Evolutionary conservation across 1,140 invertebrate species (phyloP), one percentile per base, ranked within the genome.

Genomic region (Dinothrombium tinctorium): DNA sequence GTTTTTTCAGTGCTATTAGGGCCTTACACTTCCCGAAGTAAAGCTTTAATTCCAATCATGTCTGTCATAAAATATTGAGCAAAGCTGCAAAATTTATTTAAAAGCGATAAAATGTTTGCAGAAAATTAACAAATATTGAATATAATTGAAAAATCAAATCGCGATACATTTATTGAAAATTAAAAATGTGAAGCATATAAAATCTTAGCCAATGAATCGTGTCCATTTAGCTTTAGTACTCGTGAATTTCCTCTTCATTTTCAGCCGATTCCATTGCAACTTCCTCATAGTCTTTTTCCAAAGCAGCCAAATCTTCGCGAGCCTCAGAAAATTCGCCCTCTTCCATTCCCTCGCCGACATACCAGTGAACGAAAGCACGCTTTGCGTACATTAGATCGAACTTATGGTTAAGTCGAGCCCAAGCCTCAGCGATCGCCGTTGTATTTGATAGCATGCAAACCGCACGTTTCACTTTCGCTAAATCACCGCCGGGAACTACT

Each of bases 381-480:
- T 67, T 69, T 45, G 64, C 57, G 51, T 68, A 69, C 65, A 69
- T 69, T 25, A 69, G 50, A 46, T 69, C 65, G 46, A 68, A 69
- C 50, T 69, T 69, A 50, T 66, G 60, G 46, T 69, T 63, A 17
- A 69, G 52, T 32, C 66, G 52, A 31, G 62, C 62, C 69, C 69
- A 70, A 2, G 67, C 65, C 54, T 87, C 81, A 11, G 74, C 74
- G 33, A 82, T 71, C 21, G 76, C 72, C 0, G 69, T 69, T 9
- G 65, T 71, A 54, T 69, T 69, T 43, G 64, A 66, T 40, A 72
- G 56, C 76, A 82, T 78, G 56, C 78, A 82, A 6, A 82, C 75
- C 4, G 78, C 77, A 44, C 77, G 65, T 55, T 77, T 74, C 4
- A 80, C 76, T 57, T 79, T 78, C 22, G 79, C 78, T 48, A 83